These are phyloP conservation scores for Altica lythri DNA, from an alignment of 2,888 invertebrate genomes.

Conservation along the genomic window DNA sequence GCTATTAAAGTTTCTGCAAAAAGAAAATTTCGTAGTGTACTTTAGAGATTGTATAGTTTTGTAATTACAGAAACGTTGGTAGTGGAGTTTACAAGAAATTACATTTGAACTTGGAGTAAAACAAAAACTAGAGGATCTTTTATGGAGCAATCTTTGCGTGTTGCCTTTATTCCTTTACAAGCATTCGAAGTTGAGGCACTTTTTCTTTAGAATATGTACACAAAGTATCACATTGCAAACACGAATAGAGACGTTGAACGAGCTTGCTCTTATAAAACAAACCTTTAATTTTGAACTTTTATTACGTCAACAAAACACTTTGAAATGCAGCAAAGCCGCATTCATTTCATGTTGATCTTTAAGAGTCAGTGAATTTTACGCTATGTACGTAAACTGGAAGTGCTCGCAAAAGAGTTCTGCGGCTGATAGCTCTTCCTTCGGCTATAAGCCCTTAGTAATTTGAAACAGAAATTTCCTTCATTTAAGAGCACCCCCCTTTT, in stretches of 20 bases:
- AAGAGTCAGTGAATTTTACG: conserved; percentile 24
- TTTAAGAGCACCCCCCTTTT: conserved; percentile 38
- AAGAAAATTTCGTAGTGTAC: too few relatives aligned
- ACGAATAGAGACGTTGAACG: conserved; percentile 16
- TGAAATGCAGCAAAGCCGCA: conserved; percentile 30
- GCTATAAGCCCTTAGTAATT: conserved; percentile 33
- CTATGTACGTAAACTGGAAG: conserved; percentile 15
- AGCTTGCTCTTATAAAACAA: conserved; percentile 29
- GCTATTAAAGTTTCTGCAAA: too few relatives aligned
- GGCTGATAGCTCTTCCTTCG: conserved; percentile 12
- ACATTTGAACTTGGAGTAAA: too few relatives aligned
- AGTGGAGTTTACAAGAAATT: too few relatives aligned
- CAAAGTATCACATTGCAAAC: conserved; percentile 27
- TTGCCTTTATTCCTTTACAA: conserved; percentile 16
- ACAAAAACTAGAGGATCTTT: too few relatives aligned
- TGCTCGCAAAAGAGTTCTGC: conserved; percentile 15
- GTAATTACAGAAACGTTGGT: too few relatives aligned
- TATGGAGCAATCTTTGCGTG: conserved; percentile 9
- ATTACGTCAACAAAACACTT: conserved; percentile 33
- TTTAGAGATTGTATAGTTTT: too few relatives aligned
- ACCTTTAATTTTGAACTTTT: conserved; percentile 36
- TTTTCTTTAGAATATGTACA: conserved; percentile 16
- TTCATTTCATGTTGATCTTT: conserved; percentile 31
- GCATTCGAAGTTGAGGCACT: conserved; percentile 8
- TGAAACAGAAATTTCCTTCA: conserved; percentile 39